Evolutionary conservation across 2,113 vertebrate genomes (phyloP), one percentile per base, ranked within the genome.

Genomic region (Monarcha castaneiventris): DNA sequence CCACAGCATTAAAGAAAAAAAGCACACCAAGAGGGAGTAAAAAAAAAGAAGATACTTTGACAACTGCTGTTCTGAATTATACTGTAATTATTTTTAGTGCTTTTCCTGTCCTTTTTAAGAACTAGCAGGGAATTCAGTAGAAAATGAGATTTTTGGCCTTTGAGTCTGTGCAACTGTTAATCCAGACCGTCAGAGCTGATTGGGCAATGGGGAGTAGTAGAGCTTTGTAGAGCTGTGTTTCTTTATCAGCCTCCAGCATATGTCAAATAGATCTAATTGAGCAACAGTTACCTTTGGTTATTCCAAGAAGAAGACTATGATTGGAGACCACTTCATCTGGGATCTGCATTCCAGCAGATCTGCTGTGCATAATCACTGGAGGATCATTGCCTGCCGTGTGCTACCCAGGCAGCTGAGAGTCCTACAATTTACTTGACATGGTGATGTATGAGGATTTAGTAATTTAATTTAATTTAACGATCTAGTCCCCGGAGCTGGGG

Each of bases 71-170:
- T 90, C 41, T 84, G 41, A 77, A 44, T 94, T 84, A 74, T 7
- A 27, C 20, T 35, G 48, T 55, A 66, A 62, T 76, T 85, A 44
- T 85, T n/a, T n/a, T 37, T 63, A 91, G 26, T 68, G 22, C 7
- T 85, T 92, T 69, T 13, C 13, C 29, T 52, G 41, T 68, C 22
- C 21, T 62, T 76, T 44, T 16, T 71, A 66, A 66, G 49, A 93
- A 51, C 49, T 85, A 83, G 19, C 21, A 51, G 46, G 33, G 51
- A 84, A 74, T 83, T 67, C 26, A 86, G 18, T 71, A 35, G 59
- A 81, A 86, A 95, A 81, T 44, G 10, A 88, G 29, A 33, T 58
- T 76, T 92, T 92, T 79, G 4, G 29, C 71, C 37, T 73, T 69
- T 30, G n/a, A 41, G 23, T 63, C 43, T 48, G 10, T 43, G 32